Evolutionary conservation across 2,888 invertebrate species (phyloP).

Genomic region (Caenorhabditis wallacei): DNA sequence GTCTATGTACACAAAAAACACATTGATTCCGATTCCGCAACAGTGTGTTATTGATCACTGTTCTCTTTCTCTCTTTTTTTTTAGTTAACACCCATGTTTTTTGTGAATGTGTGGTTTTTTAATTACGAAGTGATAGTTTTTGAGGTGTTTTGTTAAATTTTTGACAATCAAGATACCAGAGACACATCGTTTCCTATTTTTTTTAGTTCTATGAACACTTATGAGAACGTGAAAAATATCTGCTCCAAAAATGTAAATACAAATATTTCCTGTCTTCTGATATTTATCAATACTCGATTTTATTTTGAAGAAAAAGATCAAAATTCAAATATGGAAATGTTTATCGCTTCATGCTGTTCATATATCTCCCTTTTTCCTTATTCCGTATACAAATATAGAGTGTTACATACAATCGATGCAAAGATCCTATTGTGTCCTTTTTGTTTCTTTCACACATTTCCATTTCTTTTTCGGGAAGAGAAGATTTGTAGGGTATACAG

Average conservation of each 20-base stretch:
- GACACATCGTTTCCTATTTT: too few species aligned
- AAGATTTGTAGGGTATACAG: background rate
- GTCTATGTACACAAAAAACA: conserved; percentile 44
- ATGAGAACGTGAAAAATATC: too few species aligned
- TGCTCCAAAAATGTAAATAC: too few species aligned
- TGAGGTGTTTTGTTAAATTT: background rate
- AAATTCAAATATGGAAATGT: background rate
- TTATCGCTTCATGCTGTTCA: background rate
- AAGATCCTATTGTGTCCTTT: conserved; percentile 34
- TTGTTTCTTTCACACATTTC: conserved; percentile 34
- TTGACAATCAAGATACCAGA: background rate
- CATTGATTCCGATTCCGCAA: conserved; percentile 17
- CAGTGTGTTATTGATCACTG: conserved; percentile 27
- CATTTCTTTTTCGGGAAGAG: conserved; percentile 9
- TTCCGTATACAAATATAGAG: conserved; percentile 15
- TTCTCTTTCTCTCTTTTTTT: background rate
- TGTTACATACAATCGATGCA: conserved; percentile 11
- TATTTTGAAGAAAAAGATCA: background rate
- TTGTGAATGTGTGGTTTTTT: background rate
- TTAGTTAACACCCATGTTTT: background rate
- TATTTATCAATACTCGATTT: background rate
- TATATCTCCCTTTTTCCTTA: background rate
- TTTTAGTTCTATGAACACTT: too few species aligned
- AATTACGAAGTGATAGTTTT: background rate
- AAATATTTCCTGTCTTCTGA: too few species aligned